These are phyloP conservation scores for Macrosiphum euphorbiae DNA, from an alignment of 2,888 invertebrate species.

Conservation along the genomic window DNA sequence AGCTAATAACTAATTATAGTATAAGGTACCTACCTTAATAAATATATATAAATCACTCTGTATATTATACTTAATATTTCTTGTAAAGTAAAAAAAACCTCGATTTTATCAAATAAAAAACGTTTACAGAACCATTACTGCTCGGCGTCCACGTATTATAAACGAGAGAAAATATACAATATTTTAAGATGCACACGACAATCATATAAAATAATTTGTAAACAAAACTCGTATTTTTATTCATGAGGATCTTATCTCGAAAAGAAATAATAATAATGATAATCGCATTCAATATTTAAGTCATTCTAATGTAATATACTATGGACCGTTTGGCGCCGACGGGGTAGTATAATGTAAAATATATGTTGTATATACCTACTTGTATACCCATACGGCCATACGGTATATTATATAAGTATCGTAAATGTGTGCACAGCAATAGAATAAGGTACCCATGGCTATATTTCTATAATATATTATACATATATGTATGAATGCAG, in stretches of 20 bases:
- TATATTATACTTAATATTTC: neutral
- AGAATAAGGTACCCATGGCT: neutral
- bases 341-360: constrained; percentile 1
- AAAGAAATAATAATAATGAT: constrained; percentile 35
- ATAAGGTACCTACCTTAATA: neutral
- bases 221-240: constrained; percentile 34
- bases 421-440: neutral
- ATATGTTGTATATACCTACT: neutral
- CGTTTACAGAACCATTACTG: neutral
- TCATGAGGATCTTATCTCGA: constrained; percentile 20
- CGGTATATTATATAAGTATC: neutral
- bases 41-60: neutral
- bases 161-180: neutral
- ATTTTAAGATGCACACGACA: neutral
- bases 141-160: neutral
- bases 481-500: neutral
- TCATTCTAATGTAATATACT: constrained; percentile 6
- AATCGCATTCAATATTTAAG: constrained; percentile 32
- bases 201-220: constrained; percentile 8
- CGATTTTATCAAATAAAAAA: neutral
- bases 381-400: neutral
- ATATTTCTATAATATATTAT: neutral
- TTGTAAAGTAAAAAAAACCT: too few species aligned
- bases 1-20: neutral
- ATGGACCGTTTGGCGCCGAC: constrained; percentile 31